Base-by-base conservation (phyloP, 2,113 vertebrate species). In the Triplophysa rosa region DNA sequence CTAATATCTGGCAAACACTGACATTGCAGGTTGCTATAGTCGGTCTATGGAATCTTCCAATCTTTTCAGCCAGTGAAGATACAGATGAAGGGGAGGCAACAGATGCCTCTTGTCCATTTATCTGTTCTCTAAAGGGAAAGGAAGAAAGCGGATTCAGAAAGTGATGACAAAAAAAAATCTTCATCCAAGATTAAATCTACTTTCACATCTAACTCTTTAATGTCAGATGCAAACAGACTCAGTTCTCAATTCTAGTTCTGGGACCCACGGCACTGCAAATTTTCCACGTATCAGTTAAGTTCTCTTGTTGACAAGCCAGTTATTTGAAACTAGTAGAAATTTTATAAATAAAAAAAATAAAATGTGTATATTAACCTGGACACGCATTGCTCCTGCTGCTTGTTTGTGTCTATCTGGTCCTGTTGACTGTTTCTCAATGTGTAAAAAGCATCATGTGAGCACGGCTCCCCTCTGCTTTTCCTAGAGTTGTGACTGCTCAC, bases 351-450 rank as follows among this genome's bases (percentile, higher is more conserved):
- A 37, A 37, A 19, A 19, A 19, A 33, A n/a, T 54, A 6, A 37
- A 37, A 7, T 37, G 33, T 37, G 5, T 6, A 37, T n/a, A 91
- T 93, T 89, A 85, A 98, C 97, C 96, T 97, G 84, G 95, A 94
- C 85, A 87, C 87, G 56, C 91, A 93, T 89, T 92, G 94, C 78
- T 88, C 89, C 40, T 89, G 90, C 67, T 94, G 93, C 87, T 91
- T 95, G 86, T 87, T 92, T 83, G 92, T 93, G 65, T 92, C 89
- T 69, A 95, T 91, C n/a, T 94, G 89, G 80, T 94, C 95, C 93
- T 94, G 88, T 92, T 95, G 19, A 91, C 87, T 13, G 19, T 16
- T 21, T 58, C n/a, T 21, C n/a, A 58, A 19, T 8, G 7, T 19
- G 17, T 8, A 56, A 19, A 19, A 5, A 1, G 17, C 52, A 56